Evolutionary conservation across 2,888 invertebrate genomes (phyloP).

Genomic region (Drosophila maculinotata): DNA sequence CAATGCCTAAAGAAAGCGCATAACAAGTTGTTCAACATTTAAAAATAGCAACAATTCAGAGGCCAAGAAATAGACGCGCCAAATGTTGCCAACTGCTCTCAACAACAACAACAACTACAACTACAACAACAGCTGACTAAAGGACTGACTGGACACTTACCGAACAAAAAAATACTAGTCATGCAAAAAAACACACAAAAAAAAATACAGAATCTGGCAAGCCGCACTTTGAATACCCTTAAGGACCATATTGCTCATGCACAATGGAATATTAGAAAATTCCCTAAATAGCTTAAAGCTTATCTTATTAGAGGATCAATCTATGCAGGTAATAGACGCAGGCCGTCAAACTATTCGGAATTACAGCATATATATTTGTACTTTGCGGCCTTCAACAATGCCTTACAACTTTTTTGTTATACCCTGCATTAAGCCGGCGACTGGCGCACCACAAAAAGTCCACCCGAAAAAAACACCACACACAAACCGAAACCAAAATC

Average conservation of each 20-base stretch:
- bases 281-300: too few relatives aligned
- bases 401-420: too few relatives aligned
- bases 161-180: constrained; percentile 29
- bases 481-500: constrained; percentile 3
- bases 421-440: too few relatives aligned
- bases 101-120: constrained; percentile 5
- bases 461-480: constrained; percentile 8
- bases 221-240: not conserved
- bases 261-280: too few relatives aligned
- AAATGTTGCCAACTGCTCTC: constrained; percentile 34
- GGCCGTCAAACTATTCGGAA: too few relatives aligned
- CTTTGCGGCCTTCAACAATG: too few relatives aligned
- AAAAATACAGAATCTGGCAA: not conserved
- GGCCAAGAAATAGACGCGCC: constrained; percentile 41
- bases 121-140: constrained; percentile 10
- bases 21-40: constrained; percentile 29
- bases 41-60: constrained; percentile 60
- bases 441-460: too few relatives aligned
- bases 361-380: too few relatives aligned
- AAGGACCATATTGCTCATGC: not conserved
- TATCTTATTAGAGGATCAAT: too few relatives aligned
- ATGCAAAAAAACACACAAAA: constrained; percentile 4
- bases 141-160: constrained; percentile 30
- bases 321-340: too few relatives aligned
- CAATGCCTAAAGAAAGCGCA: constrained; percentile 24